Evolutionary conservation across 2,888 invertebrate genomes (phyloP).

Genomic region (Netelia inedita): DNA sequence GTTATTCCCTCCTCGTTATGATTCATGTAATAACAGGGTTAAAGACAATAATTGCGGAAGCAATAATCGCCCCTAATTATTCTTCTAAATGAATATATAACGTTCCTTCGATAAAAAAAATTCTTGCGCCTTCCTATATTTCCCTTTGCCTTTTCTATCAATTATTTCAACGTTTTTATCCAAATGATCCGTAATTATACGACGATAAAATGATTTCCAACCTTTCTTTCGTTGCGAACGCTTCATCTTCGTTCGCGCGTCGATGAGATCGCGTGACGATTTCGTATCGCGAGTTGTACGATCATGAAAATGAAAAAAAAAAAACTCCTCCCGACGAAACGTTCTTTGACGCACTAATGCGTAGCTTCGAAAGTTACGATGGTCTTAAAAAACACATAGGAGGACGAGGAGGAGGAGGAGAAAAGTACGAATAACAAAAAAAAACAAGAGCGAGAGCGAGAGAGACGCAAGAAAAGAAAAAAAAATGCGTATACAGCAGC

Average conservation of each 20-base stretch:
- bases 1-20: no score
- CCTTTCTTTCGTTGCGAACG: not conserved
- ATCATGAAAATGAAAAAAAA: constrained; percentile 3
- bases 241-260: no score
- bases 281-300: not conserved
- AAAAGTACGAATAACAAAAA: constrained; percentile 15
- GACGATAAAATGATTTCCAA: not conserved
- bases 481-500: constrained; percentile 20
- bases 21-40: no score
- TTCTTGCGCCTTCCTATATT: no score
- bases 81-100: no score
- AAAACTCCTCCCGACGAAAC: constrained; percentile 31
- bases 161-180: not conserved
- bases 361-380: constrained; percentile 29
- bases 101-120: no score
- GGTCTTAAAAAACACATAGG: not conserved
- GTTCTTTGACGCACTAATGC: not conserved
- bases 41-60: no score
- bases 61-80: no score
- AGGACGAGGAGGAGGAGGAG: constrained; percentile 9
- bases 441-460: not conserved
- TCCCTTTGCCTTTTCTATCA: no score
- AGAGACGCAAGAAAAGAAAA: not conserved
- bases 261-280: not conserved
- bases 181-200: not conserved